A percentile compares a stretch with the other conserved stretches of the same genome.
These are phyloP conservation scores for Alosa sapidissima DNA, from an alignment of 2,797 vertebrate genomes.

Conservation along the genomic window DNA sequence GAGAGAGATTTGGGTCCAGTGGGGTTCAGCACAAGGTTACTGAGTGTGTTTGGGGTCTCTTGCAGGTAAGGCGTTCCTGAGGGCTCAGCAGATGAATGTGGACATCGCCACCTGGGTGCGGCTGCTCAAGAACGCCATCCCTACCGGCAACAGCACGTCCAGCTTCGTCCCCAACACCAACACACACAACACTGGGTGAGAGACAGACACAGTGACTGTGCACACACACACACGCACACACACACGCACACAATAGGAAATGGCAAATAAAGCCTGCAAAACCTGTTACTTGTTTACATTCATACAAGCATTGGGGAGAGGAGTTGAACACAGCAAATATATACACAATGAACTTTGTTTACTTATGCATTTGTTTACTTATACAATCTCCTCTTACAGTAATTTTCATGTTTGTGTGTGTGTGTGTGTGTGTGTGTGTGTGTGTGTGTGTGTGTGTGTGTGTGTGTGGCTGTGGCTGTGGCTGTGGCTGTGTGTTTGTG, in stretches of 20 bases:
- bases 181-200: conserved; percentile 46
- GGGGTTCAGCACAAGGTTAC: background rate
- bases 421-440: background rate
- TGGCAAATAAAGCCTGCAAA: background rate
- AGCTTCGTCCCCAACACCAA: conserved; percentile 41
- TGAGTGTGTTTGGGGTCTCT: background rate
- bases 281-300: background rate
- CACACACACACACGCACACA: conserved; percentile 23
- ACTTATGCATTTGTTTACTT: background rate
- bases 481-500: conserved; percentile 10
- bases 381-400: background rate
- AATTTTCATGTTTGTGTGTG: background rate
- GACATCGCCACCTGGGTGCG: conserved; percentile 92
- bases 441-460: conserved; percentile 11
- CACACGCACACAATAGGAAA: background rate
- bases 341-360: background rate
- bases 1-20: too few species aligned
- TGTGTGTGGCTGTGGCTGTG: background rate
- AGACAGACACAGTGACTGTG: background rate
- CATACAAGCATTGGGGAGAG: background rate
- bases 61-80: conserved; percentile 85
- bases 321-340: background rate
- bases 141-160: conserved; percentile 75
- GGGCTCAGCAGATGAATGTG: conserved; percentile 90
- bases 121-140: conserved; percentile 84